Conservation (phyloP, 2,797 vertebrate genomes). For the Acanthurus tractus region DNA sequence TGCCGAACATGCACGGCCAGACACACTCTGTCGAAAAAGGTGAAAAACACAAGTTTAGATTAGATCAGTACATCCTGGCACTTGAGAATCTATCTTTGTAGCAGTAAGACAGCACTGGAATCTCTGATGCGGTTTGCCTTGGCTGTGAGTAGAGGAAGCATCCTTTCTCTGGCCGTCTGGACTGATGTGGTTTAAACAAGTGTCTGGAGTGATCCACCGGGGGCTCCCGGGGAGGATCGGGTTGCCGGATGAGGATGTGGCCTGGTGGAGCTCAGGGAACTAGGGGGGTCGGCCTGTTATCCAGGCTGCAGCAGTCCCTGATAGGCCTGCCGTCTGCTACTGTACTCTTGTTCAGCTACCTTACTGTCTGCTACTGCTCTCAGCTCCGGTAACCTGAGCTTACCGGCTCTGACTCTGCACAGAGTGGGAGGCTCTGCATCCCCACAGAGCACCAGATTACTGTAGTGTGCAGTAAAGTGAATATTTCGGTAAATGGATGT, state of each 20-base stretch:
- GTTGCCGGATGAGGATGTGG: slow-evolving; percentile 84
- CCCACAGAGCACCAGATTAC: slow-evolving; percentile 42
- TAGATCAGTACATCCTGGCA: slow-evolving; percentile 48
- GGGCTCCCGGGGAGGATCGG: slow-evolving; percentile 75
- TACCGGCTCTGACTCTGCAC: slow-evolving; percentile 35
- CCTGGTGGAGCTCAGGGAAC: slow-evolving; percentile 71
- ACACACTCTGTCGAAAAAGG: slow-evolving; percentile 40
- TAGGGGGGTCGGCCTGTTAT: slow-evolving; percentile 37
- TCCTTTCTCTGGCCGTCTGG: slow-evolving; percentile 70
- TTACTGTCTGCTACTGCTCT: slow-evolving; percentile 58
- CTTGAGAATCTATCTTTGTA: slow-evolving; percentile 43
- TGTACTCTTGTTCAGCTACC: slow-evolving; percentile 57
- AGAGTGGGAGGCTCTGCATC: slow-evolving; percentile 40
- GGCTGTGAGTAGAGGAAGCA: slow-evolving; percentile 75
- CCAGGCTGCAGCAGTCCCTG: slow-evolving; percentile 25
- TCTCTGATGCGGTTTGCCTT: slow-evolving; percentile 69
- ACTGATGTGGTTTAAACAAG: slow-evolving; percentile 84
- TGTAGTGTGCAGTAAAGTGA: slow-evolving; percentile 38
- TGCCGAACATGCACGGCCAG: slow-evolving; percentile 25
- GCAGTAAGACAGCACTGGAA: slow-evolving; percentile 52
- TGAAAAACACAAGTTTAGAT: slow-evolving; percentile 61
- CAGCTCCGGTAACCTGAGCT: slow-evolving; percentile 64
- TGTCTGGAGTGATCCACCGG: slow-evolving; percentile 76
- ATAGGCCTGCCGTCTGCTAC: slow-evolving; percentile 65
- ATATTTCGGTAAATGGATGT: slow-evolving; percentile 51